These are phyloP conservation scores for Noctua janthina DNA, from an alignment of 2,888 invertebrate species.

Conservation along the genomic window DNA sequence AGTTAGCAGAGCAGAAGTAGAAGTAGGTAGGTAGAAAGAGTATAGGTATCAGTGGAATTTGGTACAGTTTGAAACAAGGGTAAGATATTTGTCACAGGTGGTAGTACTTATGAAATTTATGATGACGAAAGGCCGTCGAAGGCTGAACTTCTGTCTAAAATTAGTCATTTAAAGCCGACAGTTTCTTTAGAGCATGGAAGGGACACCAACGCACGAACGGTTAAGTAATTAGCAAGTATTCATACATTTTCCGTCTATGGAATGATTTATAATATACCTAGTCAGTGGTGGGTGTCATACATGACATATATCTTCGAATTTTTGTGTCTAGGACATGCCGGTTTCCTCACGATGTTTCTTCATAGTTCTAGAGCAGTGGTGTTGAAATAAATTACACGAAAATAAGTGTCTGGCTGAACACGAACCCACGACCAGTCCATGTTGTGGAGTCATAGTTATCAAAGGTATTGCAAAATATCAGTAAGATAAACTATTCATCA, in stretches of 20 bases:
- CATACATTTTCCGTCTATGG: too few relatives aligned
- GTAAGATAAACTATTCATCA: conserved; percentile 4
- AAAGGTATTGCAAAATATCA: conserved; percentile 12
- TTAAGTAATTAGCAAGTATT: too few relatives aligned
- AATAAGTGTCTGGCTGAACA: not conserved
- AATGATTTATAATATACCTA: too few relatives aligned
- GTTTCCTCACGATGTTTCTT: not conserved
- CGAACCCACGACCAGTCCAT: not conserved
- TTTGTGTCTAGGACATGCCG: not conserved
- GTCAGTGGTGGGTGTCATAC: not conserved
- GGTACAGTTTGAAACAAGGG: not conserved
- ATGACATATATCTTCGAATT: too few relatives aligned
- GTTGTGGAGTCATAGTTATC: not conserved
- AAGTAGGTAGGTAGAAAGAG: not conserved
- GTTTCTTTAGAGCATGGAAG: too few relatives aligned
- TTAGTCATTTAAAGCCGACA: too few relatives aligned
- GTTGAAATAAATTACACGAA: not conserved
- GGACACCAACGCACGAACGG: too few relatives aligned
- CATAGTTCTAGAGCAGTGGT: not conserved
- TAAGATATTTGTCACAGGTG: not conserved
- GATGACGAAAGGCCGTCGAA: too few relatives aligned
- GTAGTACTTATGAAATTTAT: too few relatives aligned
- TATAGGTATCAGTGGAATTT: not conserved
- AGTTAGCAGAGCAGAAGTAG: not conserved
- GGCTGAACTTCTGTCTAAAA: too few relatives aligned